Percentiles rank a stretch among this genome's conserved stretches.
Conservation (phyloP, 1,140 invertebrate species). For the Musca vetustissima region DNA sequence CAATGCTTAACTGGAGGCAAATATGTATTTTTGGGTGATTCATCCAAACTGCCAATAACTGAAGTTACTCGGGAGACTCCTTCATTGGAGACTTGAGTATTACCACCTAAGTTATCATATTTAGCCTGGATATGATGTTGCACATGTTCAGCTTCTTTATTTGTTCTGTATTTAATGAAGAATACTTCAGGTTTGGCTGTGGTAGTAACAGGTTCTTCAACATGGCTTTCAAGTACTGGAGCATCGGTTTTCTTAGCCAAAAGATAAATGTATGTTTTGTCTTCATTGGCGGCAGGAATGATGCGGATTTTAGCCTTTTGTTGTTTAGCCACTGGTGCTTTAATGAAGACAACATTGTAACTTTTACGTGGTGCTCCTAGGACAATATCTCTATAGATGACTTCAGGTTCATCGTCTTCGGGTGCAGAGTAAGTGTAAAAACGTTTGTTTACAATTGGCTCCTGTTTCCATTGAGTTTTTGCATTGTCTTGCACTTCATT, state of each 20-base stretch:
- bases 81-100: slow-evolving; percentile 21
- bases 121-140: slow-evolving; percentile 31
- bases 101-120: slow-evolving; percentile 29
- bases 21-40: not conserved
- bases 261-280: slow-evolving; percentile 80
- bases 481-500: too few relatives aligned
- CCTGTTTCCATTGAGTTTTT: not conserved
- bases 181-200: slow-evolving; percentile 66
- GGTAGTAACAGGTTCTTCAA: slow-evolving; percentile 17
- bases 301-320: slow-evolving; percentile 65
- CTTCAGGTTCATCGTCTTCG: slow-evolving; percentile 28
- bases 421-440: slow-evolving; percentile 31
- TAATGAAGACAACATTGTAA: slow-evolving; percentile 83
- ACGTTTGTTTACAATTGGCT: slow-evolving; percentile 21
- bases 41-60: slow-evolving; percentile 27
- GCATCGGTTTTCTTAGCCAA: slow-evolving; percentile 64
- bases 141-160: slow-evolving; percentile 54
- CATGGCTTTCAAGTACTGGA: slow-evolving; percentile 20
- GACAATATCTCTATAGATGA: slow-evolving; percentile 7
- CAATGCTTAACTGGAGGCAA: too few relatives aligned
- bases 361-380: slow-evolving; percentile 66
- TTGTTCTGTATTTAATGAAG: slow-evolving; percentile 69
- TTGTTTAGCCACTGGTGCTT: slow-evolving; percentile 68
- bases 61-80: slow-evolving; percentile 25
- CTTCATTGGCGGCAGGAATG: slow-evolving; percentile 65